Evolutionary conservation across 2,113 vertebrate genomes (phyloP), one percentile per base, ranked within the genome.

Genomic region (Notarius quadriscutis): DNA sequence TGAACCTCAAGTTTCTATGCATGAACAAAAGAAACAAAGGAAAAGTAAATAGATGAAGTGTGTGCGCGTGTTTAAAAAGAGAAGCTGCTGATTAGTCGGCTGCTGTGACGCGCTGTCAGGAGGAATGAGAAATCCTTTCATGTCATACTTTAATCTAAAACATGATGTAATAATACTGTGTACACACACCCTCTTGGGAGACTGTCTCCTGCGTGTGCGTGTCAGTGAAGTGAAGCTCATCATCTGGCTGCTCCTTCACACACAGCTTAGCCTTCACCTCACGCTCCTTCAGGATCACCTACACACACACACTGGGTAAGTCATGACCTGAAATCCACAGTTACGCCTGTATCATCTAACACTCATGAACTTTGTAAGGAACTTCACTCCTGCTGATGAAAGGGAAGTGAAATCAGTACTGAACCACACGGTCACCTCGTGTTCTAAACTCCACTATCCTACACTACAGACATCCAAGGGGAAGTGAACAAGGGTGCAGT

Each of bases 261-360:
- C 94, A 95, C 3, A 95, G 89, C 90, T 98, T 98, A 0, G 97
- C 98, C 91, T 98, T 99, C 87, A 97, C 98, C 91, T 99, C 98
- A 87, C 98, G 96, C 91, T 99, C 98, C 92, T 99, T 99, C 91
- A 99, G 93, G 91, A 99, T 99, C 83, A 99, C 98, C 98, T 99
- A 90, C 48, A 87, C 83, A 91, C 79, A 94, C 6, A 14, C n/a
- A 51, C 10, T 7, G 27, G 27, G 67, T 34, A 34, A 15, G 15
- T 15, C 65, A 30, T 27, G 65, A 67, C 1, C 65, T 67, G 10
- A 41, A 20, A 1, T 72, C 27, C 41, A 72, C 15, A 41, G 1
- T 41, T 14, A 72, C 0, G 15, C 18, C 22, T 25, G 9, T n/a
- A 30, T 30, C 1, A 1, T 27, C 25, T 1, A n/a, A n/a, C 63